Percentiles rank a stretch among this genome's conserved stretches.
Conservation (phyloP, 2,888 invertebrate species). For the Xylota sylvarum region DNA sequence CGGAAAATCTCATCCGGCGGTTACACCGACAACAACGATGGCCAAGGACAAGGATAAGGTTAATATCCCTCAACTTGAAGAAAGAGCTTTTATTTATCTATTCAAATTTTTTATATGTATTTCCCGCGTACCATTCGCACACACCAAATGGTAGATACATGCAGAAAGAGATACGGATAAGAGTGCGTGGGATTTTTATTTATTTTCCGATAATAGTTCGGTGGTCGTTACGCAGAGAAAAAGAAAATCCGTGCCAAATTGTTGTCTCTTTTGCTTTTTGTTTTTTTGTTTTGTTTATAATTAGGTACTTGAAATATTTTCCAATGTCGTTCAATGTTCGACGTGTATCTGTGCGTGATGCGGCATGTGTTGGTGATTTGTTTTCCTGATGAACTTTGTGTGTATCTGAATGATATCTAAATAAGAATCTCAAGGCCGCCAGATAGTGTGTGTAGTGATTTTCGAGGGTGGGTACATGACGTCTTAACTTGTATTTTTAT, state of each 20-base stretch:
- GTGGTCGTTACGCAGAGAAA: conserved; percentile 37
- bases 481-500: conserved; percentile 38
- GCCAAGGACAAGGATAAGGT: conserved; percentile 77
- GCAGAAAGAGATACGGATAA: conserved; percentile 1
- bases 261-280: conserved; percentile 32
- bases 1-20: conserved; percentile 79
- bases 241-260: conserved; percentile 40
- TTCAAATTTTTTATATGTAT: background rate
- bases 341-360: conserved; percentile 34
- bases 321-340: conserved; percentile 53
- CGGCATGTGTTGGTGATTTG: conserved; percentile 13
- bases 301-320: conserved; percentile 56
- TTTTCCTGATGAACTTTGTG: conserved; percentile 21
- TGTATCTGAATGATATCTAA: conserved; percentile 9
- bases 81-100: conserved; percentile 20
- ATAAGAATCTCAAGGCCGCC: conserved; percentile 50
- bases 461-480: conserved; percentile 43
- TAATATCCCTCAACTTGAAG: conserved; percentile 66
- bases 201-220: conserved; percentile 40
- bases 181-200: conserved; percentile 52
- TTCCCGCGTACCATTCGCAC: background rate
- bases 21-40: conserved; percentile 35
- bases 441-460: conserved; percentile 26
- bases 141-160: background rate
- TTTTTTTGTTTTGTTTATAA: conserved; percentile 44